Evolutionary conservation across 2,797 vertebrate species (phyloP).

Genomic region (Cyclura pinguis): DNA sequence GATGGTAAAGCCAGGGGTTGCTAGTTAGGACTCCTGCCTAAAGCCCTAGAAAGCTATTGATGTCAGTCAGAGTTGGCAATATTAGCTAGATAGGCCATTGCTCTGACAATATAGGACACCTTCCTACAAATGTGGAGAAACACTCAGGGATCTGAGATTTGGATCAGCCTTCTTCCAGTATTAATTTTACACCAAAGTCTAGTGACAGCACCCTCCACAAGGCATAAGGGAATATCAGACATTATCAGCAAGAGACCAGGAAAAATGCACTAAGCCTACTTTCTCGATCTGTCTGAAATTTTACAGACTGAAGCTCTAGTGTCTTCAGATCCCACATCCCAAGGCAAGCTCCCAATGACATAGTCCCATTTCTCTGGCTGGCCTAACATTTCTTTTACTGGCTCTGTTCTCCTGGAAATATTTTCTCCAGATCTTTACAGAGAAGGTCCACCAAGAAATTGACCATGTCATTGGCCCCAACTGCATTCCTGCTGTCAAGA

Average conservation of each 20-base stretch:
- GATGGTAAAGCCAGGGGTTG: no score
- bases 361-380: neutral
- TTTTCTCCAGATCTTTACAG: neutral
- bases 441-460: constrained; percentile 32
- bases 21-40: no score
- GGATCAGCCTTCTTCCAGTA: neutral
- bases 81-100: no score
- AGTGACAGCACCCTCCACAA: no score
- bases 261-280: neutral
- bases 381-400: neutral
- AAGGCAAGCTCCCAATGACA: neutral
- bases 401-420: no score
- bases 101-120: no score
- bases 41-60: no score
- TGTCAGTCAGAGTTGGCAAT: no score
- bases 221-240: neutral
- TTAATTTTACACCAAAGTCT: neutral
- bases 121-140: neutral
- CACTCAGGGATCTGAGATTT: neutral
- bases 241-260: neutral
- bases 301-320: neutral
- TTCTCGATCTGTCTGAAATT: neutral
- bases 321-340: neutral
- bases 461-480: neutral
- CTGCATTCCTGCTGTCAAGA: neutral